phyloP scores from a whole-genome alignment of 2,113 vertebrate genomes.

The Cyrtonyx montezumae region DNA sequence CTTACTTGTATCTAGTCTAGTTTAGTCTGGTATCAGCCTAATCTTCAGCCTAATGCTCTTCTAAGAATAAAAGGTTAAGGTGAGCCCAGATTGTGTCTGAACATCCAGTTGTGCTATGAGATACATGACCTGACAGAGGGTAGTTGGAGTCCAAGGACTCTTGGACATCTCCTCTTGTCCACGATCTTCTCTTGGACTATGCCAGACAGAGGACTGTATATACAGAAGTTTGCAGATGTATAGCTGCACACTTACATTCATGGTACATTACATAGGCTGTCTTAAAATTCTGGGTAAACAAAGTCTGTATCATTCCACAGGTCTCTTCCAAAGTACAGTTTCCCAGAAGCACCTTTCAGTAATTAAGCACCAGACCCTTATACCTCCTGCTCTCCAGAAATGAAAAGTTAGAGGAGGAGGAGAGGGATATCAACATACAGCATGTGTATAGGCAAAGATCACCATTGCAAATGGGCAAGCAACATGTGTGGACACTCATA shows the following conservation, averaged over 20 bases:
- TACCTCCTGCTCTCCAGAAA: background rate
- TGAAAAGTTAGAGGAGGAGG: background rate
- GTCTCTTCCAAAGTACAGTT: background rate
- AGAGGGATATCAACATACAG: background rate
- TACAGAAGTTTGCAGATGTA: background rate
- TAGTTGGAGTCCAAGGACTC: background rate
- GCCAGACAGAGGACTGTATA: background rate
- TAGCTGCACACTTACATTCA: background rate
- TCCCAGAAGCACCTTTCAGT: background rate
- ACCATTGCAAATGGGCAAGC: background rate
- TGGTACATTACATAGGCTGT: background rate
- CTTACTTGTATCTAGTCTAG: background rate
- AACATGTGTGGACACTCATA: background rate
- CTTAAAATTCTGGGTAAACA: background rate
- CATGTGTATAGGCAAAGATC: background rate
- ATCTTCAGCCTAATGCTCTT: background rate
- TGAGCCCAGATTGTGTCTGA: background rate
- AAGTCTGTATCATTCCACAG: background rate
- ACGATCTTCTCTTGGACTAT: background rate
- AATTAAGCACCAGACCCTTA: background rate
- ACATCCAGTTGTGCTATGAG: background rate
- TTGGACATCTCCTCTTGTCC: background rate
- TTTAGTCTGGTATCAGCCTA: background rate
- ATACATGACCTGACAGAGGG: background rate
- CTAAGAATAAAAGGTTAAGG: background rate